These are phyloP conservation scores for Idris sp. DNA, from an alignment of 1,140 invertebrate genomes.

Conservation along the genomic window DNA sequence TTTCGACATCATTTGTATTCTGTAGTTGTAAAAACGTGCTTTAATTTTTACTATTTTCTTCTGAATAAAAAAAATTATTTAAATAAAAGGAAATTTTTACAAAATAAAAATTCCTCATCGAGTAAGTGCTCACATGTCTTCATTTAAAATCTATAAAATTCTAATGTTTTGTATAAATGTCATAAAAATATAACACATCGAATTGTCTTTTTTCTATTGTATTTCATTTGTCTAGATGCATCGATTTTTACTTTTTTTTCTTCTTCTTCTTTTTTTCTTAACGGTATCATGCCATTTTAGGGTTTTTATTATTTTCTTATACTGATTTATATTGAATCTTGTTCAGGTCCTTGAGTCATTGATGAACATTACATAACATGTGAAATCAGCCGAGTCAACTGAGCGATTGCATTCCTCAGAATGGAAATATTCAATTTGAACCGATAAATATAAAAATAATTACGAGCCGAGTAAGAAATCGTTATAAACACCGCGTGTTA, in stretches of 20 bases:
- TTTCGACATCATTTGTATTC: conserved; percentile 11
- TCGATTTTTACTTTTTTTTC: too few species aligned
- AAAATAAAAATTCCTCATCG: too few species aligned
- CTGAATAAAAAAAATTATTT: not conserved
- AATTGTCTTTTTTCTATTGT: too few species aligned
- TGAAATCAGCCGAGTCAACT: conserved; percentile 32
- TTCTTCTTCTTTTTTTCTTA: too few species aligned
- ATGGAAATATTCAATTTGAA: not conserved
- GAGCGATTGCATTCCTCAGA: too few species aligned
- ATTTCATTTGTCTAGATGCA: too few species aligned
- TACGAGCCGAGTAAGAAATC: conserved; percentile 3
- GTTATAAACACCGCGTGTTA: conserved; percentile 5
- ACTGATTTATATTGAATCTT: conserved; percentile 23
- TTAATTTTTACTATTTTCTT: not conserved
- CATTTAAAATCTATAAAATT: too few species aligned
- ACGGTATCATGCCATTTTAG: too few species aligned
- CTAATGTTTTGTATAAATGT: too few species aligned
- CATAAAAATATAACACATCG: too few species aligned
- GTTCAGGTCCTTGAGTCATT: conserved; percentile 35
- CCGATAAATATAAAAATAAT: conserved; percentile 23
- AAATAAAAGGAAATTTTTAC: too few species aligned
- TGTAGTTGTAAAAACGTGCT: conserved; percentile 10
- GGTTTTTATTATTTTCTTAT: conserved; percentile 20
- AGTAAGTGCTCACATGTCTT: too few species aligned
- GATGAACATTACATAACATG: conserved; percentile 26